phyloP scores from a whole-genome alignment of 2,797 vertebrate genomes.

The Lithobates sylvaticus region DNA sequence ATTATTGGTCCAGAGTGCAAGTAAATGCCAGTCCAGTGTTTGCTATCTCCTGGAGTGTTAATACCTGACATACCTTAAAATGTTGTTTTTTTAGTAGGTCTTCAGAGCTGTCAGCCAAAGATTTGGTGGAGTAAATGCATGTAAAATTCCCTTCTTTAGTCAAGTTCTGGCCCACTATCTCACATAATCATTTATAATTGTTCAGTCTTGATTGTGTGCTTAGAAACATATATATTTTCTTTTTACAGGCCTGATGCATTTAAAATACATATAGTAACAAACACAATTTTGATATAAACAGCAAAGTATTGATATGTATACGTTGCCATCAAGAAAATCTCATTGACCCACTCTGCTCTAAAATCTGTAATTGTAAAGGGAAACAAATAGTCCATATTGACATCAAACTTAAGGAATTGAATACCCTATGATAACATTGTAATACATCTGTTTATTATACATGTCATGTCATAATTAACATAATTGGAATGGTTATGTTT shows the following conservation, averaged over 20 bases:
- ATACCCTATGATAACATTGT: neutral
- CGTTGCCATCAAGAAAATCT: neutral
- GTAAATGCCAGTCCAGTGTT: slow-evolving; percentile 42
- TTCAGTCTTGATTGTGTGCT: neutral
- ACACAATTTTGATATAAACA: no score
- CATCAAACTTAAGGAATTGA: neutral
- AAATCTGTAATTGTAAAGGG: neutral
- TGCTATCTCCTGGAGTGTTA: slow-evolving; percentile 48
- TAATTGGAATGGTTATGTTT: neutral
- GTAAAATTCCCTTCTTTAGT: neutral
- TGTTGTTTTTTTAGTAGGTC: slow-evolving; percentile 9
- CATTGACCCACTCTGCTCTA: neutral
- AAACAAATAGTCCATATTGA: neutral
- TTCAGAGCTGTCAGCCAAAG: neutral
- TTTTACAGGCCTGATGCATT: neutral
- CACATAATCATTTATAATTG: neutral
- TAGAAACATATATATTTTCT: neutral
- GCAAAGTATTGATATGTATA: no score
- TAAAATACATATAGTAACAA: neutral
- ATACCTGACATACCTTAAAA: slow-evolving; percentile 51
- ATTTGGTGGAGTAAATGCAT: neutral
- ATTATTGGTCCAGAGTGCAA: slow-evolving; percentile 44
- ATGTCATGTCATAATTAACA: neutral
- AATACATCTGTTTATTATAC: neutral
- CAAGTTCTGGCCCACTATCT: neutral